These are phyloP conservation scores for Eulemur rubriventer DNA, from an alignment of 2,797 vertebrate genomes.

Conservation along the genomic window DNA sequence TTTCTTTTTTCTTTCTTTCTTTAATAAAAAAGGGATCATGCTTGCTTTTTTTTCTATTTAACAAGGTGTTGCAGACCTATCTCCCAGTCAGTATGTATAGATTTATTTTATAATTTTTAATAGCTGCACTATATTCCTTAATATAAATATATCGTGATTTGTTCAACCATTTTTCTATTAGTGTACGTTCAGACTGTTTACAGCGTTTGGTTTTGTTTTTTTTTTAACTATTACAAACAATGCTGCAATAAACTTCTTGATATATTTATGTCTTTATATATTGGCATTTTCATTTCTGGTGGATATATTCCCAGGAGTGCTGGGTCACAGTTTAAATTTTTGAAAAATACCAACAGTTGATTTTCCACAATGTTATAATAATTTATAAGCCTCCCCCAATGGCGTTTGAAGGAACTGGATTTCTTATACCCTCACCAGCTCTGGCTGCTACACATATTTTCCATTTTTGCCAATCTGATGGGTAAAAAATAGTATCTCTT, in stretches of 20 bases:
- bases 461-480: constrained; percentile 65
- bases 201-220: neutral
- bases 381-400: neutral
- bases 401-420: neutral
- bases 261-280: constrained; percentile 30
- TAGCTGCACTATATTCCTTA: neutral
- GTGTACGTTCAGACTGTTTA: neutral
- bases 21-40: neutral
- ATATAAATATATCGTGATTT: constrained; percentile 17
- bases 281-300: constrained; percentile 48
- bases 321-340: constrained; percentile 58
- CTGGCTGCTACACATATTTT: constrained; percentile 43
- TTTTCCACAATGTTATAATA: constrained; percentile 15
- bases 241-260: neutral
- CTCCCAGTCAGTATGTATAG: neutral
- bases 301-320: constrained; percentile 52
- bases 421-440: neutral
- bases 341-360: constrained; percentile 60
- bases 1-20: neutral
- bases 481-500: constrained; percentile 70
- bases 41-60: neutral
- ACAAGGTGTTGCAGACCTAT: neutral
- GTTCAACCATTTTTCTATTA: constrained; percentile 21
- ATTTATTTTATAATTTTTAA: constrained; percentile 33
- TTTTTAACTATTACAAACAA: neutral